Percentiles rank a stretch among this genome's conserved stretches.
phyloP scores from a whole-genome alignment of 2,113 vertebrate genomes.

The Diadophis punctatus region DNA sequence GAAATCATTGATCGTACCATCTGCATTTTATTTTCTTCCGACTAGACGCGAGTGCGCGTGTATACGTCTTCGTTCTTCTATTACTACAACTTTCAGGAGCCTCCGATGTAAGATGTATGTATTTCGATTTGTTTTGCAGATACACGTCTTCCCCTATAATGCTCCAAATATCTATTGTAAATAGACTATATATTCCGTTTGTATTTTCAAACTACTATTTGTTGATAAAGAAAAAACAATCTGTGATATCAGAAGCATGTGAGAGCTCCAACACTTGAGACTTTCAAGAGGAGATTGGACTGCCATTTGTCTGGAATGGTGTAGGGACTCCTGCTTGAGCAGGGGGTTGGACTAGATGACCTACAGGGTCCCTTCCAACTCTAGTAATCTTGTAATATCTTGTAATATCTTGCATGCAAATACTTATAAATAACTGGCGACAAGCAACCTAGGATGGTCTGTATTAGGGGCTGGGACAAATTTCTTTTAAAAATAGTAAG shows the following conservation, averaged over 20 bases:
- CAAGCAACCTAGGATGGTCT: neutral
- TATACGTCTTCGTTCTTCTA: neutral
- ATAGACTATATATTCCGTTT: neutral
- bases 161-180: neutral
- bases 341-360: too few species aligned
- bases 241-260: neutral
- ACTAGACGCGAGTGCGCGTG: neutral
- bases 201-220: neutral
- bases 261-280: too few species aligned
- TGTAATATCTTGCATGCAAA: too few species aligned
- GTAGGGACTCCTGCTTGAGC: too few species aligned
- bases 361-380: too few species aligned
- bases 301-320: too few species aligned
- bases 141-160: neutral
- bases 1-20: neutral
- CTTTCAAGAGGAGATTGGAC: too few species aligned
- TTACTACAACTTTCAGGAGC: neutral
- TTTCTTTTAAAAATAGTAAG: neutral
- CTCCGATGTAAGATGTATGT: neutral
- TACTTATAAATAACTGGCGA: neutral
- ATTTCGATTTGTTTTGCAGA: neutral
- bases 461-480: neutral
- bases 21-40: neutral
- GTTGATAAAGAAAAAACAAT: neutral
- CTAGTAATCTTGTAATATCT: too few species aligned